Percentiles rank a stretch among this genome's conserved stretches.
phyloP scores from a whole-genome alignment of 2,797 vertebrate species.

The Chaenodraco wilsoni region DNA sequence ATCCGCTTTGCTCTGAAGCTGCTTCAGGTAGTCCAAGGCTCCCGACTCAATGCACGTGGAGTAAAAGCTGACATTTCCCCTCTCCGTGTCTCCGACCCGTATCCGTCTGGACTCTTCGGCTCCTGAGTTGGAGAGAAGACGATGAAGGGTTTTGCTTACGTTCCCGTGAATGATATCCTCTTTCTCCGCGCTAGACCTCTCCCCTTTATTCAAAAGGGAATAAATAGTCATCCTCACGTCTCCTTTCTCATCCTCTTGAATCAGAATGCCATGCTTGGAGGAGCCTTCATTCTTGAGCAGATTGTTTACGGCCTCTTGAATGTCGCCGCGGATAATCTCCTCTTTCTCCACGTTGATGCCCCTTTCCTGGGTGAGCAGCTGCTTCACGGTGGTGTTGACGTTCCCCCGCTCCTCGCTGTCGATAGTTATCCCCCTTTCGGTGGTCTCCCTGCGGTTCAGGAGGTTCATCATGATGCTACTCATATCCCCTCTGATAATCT shows the following conservation, averaged over 20 bases:
- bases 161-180: constrained; percentile 89
- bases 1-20: constrained; percentile 83
- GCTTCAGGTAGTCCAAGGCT: constrained; percentile 91
- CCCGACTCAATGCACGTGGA: constrained; percentile 94
- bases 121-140: constrained; percentile 84
- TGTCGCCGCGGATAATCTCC: constrained; percentile 88
- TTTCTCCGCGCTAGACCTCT: constrained; percentile 72
- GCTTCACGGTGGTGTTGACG: constrained; percentile 88
- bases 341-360: constrained; percentile 86
- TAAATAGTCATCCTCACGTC: constrained; percentile 95
- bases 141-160: constrained; percentile 87
- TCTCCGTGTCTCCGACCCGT: constrained; percentile 86
- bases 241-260: constrained; percentile 94
- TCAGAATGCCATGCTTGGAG: constrained; percentile 90
- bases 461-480: constrained; percentile 92
- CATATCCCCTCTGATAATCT: constrained; percentile 89
- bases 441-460: constrained; percentile 83
- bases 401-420: constrained; percentile 89
- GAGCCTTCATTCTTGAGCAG: constrained; percentile 84
- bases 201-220: constrained; percentile 89
- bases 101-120: constrained; percentile 81
- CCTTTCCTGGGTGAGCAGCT: constrained; percentile 86
- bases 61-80: constrained; percentile 94
- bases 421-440: constrained; percentile 84
- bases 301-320: constrained; percentile 91